Evolutionary conservation across 2,113 vertebrate genomes (phyloP).

Genomic region (Verasper variegatus): DNA sequence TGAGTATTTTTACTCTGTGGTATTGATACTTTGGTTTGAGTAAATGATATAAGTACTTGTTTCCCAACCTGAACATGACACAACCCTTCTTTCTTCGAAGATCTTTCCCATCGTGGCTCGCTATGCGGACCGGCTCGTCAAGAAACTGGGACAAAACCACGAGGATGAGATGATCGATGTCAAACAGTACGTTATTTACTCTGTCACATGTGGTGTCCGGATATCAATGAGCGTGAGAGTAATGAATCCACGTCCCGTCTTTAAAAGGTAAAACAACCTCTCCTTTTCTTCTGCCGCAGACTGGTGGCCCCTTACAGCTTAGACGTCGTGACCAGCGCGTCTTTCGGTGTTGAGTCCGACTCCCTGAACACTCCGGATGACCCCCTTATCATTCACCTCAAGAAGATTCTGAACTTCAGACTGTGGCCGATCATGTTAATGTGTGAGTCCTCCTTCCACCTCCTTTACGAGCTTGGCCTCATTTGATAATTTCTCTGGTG

Average conservation of each 20-base stretch:
- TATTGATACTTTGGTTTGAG: no score
- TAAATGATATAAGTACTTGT: no score
- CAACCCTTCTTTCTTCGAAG: constrained; percentile 43
- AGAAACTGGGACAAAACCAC: constrained; percentile 58
- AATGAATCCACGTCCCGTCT: no score
- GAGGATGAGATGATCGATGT: constrained; percentile 60
- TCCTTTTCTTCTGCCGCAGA: constrained; percentile 52
- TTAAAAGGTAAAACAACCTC: no score
- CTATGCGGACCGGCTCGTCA: constrained; percentile 67
- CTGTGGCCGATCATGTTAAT: constrained; percentile 45
- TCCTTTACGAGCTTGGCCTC: neutral
- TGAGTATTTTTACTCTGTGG: no score
- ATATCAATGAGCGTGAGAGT: no score
- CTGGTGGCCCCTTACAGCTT: constrained; percentile 86
- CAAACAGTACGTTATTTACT: constrained; percentile 69
- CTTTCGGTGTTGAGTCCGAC: constrained; percentile 86
- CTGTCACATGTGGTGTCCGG: neutral
- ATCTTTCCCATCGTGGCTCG: constrained; percentile 64
- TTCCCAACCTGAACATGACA: no score
- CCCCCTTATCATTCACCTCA: constrained; percentile 79
- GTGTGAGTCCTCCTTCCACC: constrained; percentile 22
- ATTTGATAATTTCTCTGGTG: neutral
- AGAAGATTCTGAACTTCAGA: constrained; percentile 72
- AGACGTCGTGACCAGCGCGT: constrained; percentile 83
- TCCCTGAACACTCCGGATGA: constrained; percentile 86